Conservation (phyloP, 2,113 vertebrate genomes). For the Otus sunia region DNA sequence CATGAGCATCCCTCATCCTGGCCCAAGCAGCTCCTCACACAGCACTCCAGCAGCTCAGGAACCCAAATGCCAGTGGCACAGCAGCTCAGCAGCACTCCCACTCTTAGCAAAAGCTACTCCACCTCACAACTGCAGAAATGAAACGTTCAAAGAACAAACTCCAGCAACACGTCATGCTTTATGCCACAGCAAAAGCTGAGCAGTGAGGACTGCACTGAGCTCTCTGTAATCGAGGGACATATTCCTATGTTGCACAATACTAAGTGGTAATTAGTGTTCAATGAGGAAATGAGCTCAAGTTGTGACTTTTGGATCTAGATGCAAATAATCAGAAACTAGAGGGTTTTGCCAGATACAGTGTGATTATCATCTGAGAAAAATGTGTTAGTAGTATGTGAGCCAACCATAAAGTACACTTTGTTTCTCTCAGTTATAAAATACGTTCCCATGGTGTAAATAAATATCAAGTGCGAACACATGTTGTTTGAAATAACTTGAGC, state of each 20-base stretch:
- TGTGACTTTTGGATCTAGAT: neutral
- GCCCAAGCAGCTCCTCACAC: neutral
- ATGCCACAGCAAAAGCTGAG: neutral
- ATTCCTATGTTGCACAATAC: neutral
- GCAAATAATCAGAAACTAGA: neutral
- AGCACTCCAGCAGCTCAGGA: neutral
- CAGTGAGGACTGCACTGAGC: neutral
- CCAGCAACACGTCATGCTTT: neutral
- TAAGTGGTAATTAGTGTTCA: neutral
- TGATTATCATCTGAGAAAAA: conserved; percentile 23
- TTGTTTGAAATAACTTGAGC: neutral
- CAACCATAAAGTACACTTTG: conserved; percentile 18
- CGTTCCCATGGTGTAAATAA: neutral
- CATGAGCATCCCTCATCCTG: accelerated
- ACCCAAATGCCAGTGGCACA: neutral
- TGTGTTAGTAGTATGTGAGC: neutral
- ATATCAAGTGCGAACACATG: neutral
- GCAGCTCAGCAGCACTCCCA: neutral
- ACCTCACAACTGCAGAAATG: neutral
- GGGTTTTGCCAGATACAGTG: neutral
- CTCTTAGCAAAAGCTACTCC: neutral
- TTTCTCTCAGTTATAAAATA: neutral
- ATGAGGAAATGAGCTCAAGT: conserved; percentile 20
- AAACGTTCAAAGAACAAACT: neutral
- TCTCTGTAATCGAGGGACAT: neutral